Evolutionary conservation across 2,797 vertebrate species (phyloP).

Genomic region (Sciurus vulgaris): DNA sequence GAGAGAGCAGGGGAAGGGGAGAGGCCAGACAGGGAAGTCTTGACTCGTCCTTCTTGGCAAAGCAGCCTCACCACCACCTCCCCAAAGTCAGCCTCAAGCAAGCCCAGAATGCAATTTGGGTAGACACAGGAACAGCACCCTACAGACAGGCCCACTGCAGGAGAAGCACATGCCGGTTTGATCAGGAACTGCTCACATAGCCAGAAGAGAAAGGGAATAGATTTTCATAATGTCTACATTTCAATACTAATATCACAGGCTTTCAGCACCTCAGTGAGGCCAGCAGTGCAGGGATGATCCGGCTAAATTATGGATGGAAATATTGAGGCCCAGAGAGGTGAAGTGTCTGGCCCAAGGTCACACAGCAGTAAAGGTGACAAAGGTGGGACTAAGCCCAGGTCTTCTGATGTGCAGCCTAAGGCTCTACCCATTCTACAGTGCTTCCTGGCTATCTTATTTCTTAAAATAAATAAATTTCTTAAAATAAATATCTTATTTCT

Average conservation of each 20-base stretch:
- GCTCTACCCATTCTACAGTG: neutral
- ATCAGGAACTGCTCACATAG: neutral
- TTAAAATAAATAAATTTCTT: no score
- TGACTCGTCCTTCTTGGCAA: neutral
- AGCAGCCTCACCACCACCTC: neutral
- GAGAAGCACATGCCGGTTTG: neutral
- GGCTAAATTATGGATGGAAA: neutral
- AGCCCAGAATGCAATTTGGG: neutral
- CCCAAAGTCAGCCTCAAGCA: neutral
- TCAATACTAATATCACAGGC: no score
- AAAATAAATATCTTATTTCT: no score
- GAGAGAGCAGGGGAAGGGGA: no score
- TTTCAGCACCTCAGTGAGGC: neutral
- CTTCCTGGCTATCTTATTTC: neutral
- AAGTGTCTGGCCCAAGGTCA: neutral
- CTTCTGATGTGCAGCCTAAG: neutral
- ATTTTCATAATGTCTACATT: neutral
- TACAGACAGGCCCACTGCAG: accelerated
- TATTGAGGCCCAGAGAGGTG: neutral
- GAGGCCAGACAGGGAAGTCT: neutral
- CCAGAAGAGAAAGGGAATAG: neutral
- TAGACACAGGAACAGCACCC: neutral
- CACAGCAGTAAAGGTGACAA: neutral
- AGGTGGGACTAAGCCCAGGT: neutral
- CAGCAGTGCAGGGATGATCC: no score